A percentile compares a stretch with the other conserved stretches of the same genome.
Evolutionary conservation across 1,140 invertebrate species (phyloP).

Genomic region (Habropoda laboriosa): DNA sequence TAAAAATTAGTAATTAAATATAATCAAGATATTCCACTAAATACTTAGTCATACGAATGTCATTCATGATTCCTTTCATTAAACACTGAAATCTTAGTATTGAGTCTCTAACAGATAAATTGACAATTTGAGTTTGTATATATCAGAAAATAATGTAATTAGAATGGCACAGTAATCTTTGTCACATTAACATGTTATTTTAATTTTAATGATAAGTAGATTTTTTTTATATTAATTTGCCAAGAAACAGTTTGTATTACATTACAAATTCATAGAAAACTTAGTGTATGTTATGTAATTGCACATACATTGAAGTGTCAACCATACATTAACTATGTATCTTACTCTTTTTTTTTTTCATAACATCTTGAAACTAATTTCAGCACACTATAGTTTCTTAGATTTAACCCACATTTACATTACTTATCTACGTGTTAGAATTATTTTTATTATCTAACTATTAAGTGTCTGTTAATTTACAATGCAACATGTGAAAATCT

Average conservation of each 20-base stretch:
- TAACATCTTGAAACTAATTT: conserved; percentile 11
- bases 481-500: neutral
- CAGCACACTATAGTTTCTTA: conserved; percentile 34
- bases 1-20: conserved; percentile 5
- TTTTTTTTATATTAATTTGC: conserved; percentile 42
- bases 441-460: conserved; percentile 8
- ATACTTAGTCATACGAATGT: neutral
- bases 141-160: conserved; percentile 31
- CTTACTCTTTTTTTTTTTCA: neutral
- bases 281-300: conserved; percentile 45
- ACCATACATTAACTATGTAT: conserved; percentile 32
- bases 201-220: conserved; percentile 44
- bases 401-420: conserved; percentile 20
- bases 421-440: conserved; percentile 24
- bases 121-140: conserved; percentile 26
- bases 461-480: conserved; percentile 32
- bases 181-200: conserved; percentile 39
- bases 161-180: conserved; percentile 17
- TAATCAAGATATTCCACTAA: neutral
- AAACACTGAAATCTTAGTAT: conserved; percentile 57
- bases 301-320: conserved; percentile 48
- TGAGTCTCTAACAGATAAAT: conserved; percentile 27
- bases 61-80: neutral
- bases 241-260: conserved; percentile 10
- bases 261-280: conserved; percentile 36